Evolutionary conservation across 2,113 vertebrate genomes (phyloP).

Genomic region (Eidolon helvum): DNA sequence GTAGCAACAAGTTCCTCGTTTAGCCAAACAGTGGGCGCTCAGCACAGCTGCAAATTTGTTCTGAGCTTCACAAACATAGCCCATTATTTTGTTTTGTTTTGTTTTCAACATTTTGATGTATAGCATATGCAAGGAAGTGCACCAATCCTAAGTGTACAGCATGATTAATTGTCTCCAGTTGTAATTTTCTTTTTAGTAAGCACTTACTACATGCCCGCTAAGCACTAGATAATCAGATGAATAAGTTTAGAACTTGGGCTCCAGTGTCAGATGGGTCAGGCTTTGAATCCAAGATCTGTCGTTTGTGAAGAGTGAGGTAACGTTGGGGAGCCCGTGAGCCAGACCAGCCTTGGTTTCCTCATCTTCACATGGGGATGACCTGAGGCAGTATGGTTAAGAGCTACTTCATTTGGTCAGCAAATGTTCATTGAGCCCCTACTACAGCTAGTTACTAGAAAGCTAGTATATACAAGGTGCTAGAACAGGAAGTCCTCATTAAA

Average conservation of each 20-base stretch:
- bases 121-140: neutral
- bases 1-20: rapidly evolving
- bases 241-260: neutral
- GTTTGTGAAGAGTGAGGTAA: neutral
- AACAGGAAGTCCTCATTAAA: neutral
- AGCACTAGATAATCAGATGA: neutral
- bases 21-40: neutral
- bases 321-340: neutral
- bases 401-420: neutral
- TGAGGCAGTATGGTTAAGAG: too few species aligned
- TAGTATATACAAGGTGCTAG: too few species aligned
- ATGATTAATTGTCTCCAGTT: rapidly evolving
- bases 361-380: neutral
- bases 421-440: neutral
- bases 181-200: neutral
- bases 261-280: neutral
- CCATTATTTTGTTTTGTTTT: neutral
- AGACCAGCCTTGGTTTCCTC: neutral
- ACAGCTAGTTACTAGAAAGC: neutral
- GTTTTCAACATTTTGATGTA: neutral
- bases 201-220: too few species aligned
- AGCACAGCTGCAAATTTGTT: neutral
- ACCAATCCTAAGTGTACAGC: neutral
- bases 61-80: neutral
- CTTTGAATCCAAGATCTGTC: neutral